phyloP scores from a whole-genome alignment of 2,797 vertebrate genomes.

The Scleropages formosus region DNA sequence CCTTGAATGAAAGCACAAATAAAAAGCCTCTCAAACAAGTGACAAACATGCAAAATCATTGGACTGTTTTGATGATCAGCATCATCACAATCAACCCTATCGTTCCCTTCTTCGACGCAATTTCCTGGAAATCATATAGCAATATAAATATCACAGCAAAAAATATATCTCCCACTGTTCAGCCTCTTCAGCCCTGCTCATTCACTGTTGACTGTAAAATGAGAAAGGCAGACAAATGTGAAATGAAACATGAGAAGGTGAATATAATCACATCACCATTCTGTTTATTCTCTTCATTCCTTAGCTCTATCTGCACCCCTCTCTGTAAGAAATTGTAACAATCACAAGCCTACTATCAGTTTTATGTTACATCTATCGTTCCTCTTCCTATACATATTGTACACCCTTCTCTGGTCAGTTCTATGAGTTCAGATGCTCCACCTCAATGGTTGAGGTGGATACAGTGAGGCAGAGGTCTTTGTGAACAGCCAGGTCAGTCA shows the following conservation, averaged over 20 bases:
- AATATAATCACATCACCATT: conserved; percentile 47
- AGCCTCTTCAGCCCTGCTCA: conserved; percentile 48
- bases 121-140: conserved; percentile 32
- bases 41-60: conserved; percentile 57
- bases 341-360: neutral
- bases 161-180: conserved; percentile 40
- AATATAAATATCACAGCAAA: conserved; percentile 45
- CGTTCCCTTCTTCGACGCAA: conserved; percentile 35
- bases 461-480: conserved; percentile 98
- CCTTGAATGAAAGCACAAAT: conserved; percentile 62
- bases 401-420: conserved; percentile 27
- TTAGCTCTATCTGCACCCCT: conserved; percentile 32
- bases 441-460: conserved; percentile 93
- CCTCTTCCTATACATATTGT: conserved; percentile 43
- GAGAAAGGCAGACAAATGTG: conserved; percentile 48
- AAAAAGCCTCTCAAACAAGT: conserved; percentile 61
- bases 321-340: neutral
- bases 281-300: conserved; percentile 60
- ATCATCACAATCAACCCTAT: conserved; percentile 49
- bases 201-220: conserved; percentile 66
- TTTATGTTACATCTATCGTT: conserved; percentile 37
- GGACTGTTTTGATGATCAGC: conserved; percentile 47
- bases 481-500: conserved; percentile 77
- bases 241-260: conserved; percentile 59
- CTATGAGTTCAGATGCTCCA: conserved; percentile 94